These are phyloP conservation scores for Cyaniris semiargus DNA, from an alignment of 2,888 invertebrate species.

Conservation along the genomic window DNA sequence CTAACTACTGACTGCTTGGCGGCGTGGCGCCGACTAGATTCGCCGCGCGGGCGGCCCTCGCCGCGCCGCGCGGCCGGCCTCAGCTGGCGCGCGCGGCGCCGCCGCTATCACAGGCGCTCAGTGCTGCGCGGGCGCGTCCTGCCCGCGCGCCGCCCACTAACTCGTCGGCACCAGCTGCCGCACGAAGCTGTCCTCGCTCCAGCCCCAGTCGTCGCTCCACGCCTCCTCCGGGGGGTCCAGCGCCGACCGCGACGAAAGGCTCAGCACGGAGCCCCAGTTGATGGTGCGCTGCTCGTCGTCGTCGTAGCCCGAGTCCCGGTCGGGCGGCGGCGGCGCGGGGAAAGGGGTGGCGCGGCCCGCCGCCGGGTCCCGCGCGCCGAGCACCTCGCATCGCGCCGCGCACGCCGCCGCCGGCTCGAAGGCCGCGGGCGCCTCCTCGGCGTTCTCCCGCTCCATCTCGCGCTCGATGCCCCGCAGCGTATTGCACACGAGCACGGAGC, in stretches of 20 bases:
- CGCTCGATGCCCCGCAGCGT: conserved; percentile 93
- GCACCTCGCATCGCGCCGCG: conserved; percentile 81
- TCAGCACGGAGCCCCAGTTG: conserved; percentile 95
- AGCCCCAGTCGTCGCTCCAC: conserved; percentile 83
- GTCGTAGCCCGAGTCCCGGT: conserved; percentile 88
- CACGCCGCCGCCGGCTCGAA: conserved; percentile 69
- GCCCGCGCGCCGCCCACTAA: conserved; percentile 81
- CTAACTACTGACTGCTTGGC: conserved; percentile 76
- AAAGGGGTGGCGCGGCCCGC: conserved; percentile 86
- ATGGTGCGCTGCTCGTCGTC: conserved; percentile 90
- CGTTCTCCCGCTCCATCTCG: conserved; percentile 89
- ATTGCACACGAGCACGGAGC: conserved; percentile 96
- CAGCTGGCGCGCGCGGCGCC: conserved; percentile 48
- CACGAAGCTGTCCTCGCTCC: conserved; percentile 86
- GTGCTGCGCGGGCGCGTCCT: conserved; percentile 70
- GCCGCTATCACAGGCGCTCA: conserved; percentile 72
- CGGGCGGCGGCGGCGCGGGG: conserved; percentile 79
- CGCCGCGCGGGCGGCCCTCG: conserved; percentile 50
- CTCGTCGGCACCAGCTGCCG: conserved; percentile 85
- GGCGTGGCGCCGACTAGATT: conserved; percentile 62
- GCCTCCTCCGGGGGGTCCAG: conserved; percentile 91
- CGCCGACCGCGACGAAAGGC: conserved; percentile 91
- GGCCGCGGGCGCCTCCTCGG: conserved; percentile 80
- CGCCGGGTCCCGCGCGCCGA: conserved; percentile 64
- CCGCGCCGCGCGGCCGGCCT: conserved; percentile 55